Evolutionary conservation across 1,140 invertebrate genomes (phyloP).

Genomic region (Bombus confusus): DNA sequence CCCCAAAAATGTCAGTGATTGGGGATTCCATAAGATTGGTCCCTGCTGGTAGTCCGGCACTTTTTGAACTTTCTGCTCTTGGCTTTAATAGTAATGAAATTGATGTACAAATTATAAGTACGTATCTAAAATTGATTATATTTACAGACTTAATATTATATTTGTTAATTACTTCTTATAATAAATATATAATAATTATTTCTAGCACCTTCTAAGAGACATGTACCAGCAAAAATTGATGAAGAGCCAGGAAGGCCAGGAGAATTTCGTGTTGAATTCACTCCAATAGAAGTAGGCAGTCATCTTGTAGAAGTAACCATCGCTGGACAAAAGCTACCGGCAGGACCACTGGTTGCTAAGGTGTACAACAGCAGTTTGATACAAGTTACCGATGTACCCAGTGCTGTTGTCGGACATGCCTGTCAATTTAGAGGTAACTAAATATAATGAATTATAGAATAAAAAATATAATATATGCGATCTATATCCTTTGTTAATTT

Average conservation of each 20-base stretch:
- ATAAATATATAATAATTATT: conserved; percentile 14
- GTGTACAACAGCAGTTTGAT: conserved; percentile 96
- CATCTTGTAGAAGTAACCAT: conserved; percentile 94
- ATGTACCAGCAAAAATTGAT: conserved; percentile 87
- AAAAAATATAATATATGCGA: not conserved
- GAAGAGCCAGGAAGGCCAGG: conserved; percentile 89
- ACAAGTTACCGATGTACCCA: conserved; percentile 95
- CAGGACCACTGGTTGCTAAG: conserved; percentile 94
- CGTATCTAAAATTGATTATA: conserved; percentile 49
- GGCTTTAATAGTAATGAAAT: conserved; percentile 85
- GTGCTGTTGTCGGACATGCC: conserved; percentile 94
- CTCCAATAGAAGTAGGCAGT: conserved; percentile 94
- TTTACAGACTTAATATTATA: not conserved
- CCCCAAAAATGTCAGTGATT: conserved; percentile 88
- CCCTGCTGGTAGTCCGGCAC: conserved; percentile 91
- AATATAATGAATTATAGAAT: no score
- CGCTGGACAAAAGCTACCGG: conserved; percentile 92
- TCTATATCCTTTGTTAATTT: conserved; percentile 53
- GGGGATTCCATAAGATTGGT: conserved; percentile 94
- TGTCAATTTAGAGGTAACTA: conserved; percentile 94
- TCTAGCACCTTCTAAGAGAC: conserved; percentile 87
- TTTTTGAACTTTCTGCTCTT: conserved; percentile 91
- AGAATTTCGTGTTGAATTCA: conserved; percentile 94
- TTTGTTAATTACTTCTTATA: not conserved
- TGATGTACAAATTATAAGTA: conserved; percentile 81